Evolutionary conservation across 2,113 vertebrate species (phyloP).

Genomic region (Hypocryptadius cinnamomeus): DNA sequence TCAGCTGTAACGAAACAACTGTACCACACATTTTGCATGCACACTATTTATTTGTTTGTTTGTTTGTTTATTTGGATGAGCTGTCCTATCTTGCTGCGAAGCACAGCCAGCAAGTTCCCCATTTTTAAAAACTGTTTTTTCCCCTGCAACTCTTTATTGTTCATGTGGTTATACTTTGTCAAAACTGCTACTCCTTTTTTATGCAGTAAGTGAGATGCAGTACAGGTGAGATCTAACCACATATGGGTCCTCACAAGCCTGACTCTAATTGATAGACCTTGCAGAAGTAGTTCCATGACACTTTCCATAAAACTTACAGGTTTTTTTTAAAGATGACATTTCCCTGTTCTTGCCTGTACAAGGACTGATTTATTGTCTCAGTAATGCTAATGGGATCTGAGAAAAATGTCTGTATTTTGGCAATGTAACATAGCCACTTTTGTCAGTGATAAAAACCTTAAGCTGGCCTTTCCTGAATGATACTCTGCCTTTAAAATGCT

Average conservation of each 20-base stretch:
- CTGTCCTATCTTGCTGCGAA: neutral
- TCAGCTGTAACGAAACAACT: neutral
- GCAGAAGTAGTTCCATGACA: neutral
- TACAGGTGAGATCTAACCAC: neutral
- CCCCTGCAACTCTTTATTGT: neutral
- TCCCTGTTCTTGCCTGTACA: neutral
- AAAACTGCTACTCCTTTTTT: neutral
- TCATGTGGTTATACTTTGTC: neutral
- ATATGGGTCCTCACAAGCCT: neutral
- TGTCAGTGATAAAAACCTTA: neutral
- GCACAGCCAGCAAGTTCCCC: neutral
- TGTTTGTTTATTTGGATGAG: neutral
- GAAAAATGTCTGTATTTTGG: neutral
- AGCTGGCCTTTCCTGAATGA: neutral
- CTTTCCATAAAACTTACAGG: neutral
- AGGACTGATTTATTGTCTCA: neutral
- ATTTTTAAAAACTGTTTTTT: no score
- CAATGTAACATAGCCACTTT: neutral
- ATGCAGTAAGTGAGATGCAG: neutral
- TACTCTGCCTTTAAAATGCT: neutral
- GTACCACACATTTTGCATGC: neutral
- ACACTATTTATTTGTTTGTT: neutral
- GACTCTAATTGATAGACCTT: neutral
- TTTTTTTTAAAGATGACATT: neutral
- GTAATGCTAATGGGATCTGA: neutral